These are phyloP conservation scores for Cerceris ruficornis DNA, from an alignment of 2,888 invertebrate genomes.

Conservation along the genomic window DNA sequence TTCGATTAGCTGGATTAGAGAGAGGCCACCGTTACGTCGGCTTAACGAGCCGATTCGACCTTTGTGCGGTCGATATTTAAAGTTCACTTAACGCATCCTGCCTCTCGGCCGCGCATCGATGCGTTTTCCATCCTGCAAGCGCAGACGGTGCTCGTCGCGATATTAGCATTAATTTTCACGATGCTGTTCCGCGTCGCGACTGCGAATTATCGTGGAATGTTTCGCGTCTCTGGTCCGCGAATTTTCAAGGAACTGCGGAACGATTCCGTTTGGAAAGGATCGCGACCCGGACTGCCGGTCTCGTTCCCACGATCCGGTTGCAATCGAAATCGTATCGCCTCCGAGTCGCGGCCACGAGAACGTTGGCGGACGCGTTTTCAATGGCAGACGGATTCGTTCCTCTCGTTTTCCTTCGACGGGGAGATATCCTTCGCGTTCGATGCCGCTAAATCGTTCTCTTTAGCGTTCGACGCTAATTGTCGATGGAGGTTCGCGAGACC, in stretches of 20 bases:
- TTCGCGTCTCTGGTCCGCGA: no score
- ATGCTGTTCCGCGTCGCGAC: background rate
- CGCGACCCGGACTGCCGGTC: background rate
- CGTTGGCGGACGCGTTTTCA: background rate
- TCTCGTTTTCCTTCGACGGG: no score
- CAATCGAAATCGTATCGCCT: background rate
- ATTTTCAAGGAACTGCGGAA: no score
- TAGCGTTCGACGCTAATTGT: background rate
- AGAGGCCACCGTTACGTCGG: background rate
- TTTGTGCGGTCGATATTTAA: slow-evolving; percentile 14
- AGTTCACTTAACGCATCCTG: slow-evolving; percentile 5
- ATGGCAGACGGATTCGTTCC: no score
- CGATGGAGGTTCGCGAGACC: background rate
- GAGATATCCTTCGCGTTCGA: no score
- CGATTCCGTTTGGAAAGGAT: background rate
- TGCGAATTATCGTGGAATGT: no score
- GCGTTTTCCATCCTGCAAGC: background rate
- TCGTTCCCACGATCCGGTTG: slow-evolving; percentile 22
- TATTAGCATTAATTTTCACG: background rate
- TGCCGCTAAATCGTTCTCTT: no score
- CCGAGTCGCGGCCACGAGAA: background rate
- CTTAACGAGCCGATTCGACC: slow-evolving; percentile 4
- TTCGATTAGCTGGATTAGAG: no score
- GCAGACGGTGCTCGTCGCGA: background rate
- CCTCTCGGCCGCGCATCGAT: background rate